Evolutionary conservation across 2,113 vertebrate species (phyloP).

Genomic region (Tachysurus vachellii): DNA sequence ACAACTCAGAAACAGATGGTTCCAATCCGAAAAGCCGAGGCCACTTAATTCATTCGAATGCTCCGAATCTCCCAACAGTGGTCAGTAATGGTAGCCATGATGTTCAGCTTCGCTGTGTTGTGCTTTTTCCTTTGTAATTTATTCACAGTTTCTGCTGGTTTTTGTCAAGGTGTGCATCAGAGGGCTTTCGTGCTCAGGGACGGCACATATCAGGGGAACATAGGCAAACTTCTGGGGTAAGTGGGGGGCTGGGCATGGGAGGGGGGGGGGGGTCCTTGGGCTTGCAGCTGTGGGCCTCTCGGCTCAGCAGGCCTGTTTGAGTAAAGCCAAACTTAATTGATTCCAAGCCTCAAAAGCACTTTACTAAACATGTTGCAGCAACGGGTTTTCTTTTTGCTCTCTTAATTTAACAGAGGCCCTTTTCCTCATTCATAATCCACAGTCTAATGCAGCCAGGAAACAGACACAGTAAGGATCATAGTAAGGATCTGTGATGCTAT

Average conservation of each 20-base stretch:
- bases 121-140: conserved; percentile 52
- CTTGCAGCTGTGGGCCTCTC: conserved; percentile 75
- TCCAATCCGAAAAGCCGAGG: conserved; percentile 62
- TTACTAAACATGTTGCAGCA: conserved; percentile 76
- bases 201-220: conserved; percentile 33
- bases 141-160: conserved; percentile 35
- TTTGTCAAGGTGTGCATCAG: conserved; percentile 32
- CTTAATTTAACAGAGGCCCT: conserved; percentile 72
- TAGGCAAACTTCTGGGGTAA: conserved; percentile 56
- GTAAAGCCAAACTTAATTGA: conserved; percentile 85
- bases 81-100: conserved; percentile 67
- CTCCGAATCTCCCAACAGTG: conserved; percentile 56
- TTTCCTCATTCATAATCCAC: conserved; percentile 53
- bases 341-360: conserved; percentile 78
- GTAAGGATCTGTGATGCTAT: background rate
- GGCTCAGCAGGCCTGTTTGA: conserved; percentile 82
- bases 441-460: conserved; percentile 53
- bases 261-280: conserved; percentile 79
- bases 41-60: conserved; percentile 61
- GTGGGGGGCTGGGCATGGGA: conserved; percentile 17
- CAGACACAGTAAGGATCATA: conserved; percentile 62
- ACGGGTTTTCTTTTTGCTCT: conserved; percentile 76
- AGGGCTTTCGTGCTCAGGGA: conserved; percentile 32
- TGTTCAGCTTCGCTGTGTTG: conserved; percentile 64
- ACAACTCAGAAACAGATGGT: conserved; percentile 74